phyloP scores from a whole-genome alignment of 2,888 invertebrate species.

The Abscondita cerata region DNA sequence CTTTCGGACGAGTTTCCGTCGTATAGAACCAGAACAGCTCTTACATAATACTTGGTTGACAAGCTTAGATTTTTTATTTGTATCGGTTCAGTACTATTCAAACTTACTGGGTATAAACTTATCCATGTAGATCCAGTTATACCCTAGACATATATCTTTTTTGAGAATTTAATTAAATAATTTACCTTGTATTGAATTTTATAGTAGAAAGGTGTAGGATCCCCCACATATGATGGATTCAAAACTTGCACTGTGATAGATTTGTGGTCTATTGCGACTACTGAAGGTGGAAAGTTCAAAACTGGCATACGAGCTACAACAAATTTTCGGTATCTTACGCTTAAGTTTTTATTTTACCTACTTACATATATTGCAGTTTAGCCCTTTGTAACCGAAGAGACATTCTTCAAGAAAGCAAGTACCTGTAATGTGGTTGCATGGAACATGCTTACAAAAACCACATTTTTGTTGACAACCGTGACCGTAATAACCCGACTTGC shows the following conservation, averaged over 20 bases:
- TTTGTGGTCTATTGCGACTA: not conserved
- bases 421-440: constrained; percentile 17
- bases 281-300: constrained; percentile 19
- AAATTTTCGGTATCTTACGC: not conserved
- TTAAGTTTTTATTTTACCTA: constrained; percentile 1
- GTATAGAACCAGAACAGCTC: constrained; percentile 11
- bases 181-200: constrained; percentile 24
- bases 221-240: constrained; percentile 14
- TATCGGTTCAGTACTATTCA: not conserved
- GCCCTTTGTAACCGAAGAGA: not conserved
- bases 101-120: not conserved
- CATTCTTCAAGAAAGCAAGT: not conserved
- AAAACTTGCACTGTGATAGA: constrained; percentile 17
- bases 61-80: not conserved
- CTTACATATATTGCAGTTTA: constrained; percentile 20
- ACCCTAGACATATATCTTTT: too few relatives aligned
- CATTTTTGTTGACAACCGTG: constrained; percentile 20
- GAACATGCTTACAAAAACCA: constrained; percentile 4
- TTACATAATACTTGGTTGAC: constrained; percentile 13
- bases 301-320: constrained; percentile 20
- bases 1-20: not conserved
- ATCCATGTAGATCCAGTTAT: too few relatives aligned
- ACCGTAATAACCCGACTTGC: constrained; percentile 13
- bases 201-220: constrained; percentile 11
- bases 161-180: not conserved